These are phyloP conservation scores for Corydoras sp. DNA, from an alignment of 2,113 vertebrate genomes.

Conservation along the genomic window DNA sequence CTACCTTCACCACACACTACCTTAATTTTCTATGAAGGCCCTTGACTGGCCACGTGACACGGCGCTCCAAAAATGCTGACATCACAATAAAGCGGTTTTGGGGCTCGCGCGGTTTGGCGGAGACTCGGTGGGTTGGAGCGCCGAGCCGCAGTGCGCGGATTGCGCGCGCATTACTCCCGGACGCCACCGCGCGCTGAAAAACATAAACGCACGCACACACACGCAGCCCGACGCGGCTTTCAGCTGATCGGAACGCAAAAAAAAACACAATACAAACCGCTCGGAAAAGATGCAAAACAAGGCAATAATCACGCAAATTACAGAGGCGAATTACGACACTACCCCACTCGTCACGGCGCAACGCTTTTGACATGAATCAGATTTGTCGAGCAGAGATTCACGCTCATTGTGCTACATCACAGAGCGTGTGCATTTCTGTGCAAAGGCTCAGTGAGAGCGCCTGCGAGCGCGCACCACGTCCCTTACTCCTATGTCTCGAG, in stretches of 20 bases:
- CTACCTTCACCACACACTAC: background rate
- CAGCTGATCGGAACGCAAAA: background rate
- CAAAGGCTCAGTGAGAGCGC: no score
- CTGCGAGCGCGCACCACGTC: no score
- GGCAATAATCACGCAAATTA: no score
- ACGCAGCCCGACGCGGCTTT: no score
- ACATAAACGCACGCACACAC: background rate
- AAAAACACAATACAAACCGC: background rate
- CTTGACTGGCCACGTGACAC: slow-evolving; percentile 21
- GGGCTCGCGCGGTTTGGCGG: background rate
- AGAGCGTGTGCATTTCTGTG: no score
- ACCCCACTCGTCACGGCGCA: no score
- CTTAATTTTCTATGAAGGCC: slow-evolving; percentile 15
- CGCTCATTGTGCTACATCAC: no score
- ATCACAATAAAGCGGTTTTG: slow-evolving; percentile 7
- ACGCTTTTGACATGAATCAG: no score
- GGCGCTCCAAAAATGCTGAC: slow-evolving; percentile 17
- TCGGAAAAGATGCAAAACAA: background rate
- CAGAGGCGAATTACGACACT: no score
- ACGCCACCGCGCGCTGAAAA: slow-evolving; percentile 36
- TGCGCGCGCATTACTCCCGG: slow-evolving; percentile 62
- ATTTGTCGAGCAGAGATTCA: no score
- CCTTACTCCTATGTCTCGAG: no score
- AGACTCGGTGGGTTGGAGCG: slow-evolving; percentile 38
- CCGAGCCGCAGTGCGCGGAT: slow-evolving; percentile 67